Conservation (phyloP, 37 sponge, comb jelly and placozoan genomes). For the Aplysina aerophoba region DNA sequence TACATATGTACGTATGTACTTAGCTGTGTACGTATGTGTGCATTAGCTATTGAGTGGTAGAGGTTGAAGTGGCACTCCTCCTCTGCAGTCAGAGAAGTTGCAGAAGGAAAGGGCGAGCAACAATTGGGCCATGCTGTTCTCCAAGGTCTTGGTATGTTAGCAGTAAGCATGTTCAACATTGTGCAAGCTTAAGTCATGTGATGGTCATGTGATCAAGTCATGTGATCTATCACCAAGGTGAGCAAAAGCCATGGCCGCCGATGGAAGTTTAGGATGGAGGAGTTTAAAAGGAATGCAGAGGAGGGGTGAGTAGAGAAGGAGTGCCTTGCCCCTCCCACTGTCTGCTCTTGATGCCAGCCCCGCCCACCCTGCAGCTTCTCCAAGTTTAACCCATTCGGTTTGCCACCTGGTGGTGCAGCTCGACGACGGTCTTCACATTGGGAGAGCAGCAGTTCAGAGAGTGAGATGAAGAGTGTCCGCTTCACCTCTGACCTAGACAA, state of each 20-base stretch:
- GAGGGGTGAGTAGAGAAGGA: constrained; percentile 61
- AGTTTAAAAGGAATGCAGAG: constrained; percentile 64
- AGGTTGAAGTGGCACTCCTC: not conserved
- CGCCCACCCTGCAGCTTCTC: constrained; percentile 1
- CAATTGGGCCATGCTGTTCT: constrained; percentile 78
- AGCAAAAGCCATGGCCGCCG: constrained; percentile 70
- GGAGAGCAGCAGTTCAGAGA: not conserved
- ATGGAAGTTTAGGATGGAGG: constrained; percentile 88
- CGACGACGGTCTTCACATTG: not conserved
- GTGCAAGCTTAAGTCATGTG: not conserved
- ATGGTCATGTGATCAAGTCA: not conserved
- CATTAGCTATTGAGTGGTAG: not conserved
- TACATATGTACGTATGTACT: not conserved
- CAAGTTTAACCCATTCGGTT: constrained; percentile 26
- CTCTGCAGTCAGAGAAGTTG: constrained; percentile 64
- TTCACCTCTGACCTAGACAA: not conserved
- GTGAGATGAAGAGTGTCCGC: not conserved
- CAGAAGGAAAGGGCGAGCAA: constrained; percentile 51
- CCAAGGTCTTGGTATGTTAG: constrained; percentile 54
- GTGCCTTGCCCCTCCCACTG: not conserved
- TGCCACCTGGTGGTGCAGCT: not conserved
- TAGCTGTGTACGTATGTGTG: constrained; percentile 18
- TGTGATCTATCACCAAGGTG: constrained; percentile 9
- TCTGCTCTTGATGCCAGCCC: not conserved
- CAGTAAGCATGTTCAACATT: not conserved